Base-by-base conservation (phyloP, 2,797 vertebrate species). In the Oryzias dopingdopingensis region DNA sequence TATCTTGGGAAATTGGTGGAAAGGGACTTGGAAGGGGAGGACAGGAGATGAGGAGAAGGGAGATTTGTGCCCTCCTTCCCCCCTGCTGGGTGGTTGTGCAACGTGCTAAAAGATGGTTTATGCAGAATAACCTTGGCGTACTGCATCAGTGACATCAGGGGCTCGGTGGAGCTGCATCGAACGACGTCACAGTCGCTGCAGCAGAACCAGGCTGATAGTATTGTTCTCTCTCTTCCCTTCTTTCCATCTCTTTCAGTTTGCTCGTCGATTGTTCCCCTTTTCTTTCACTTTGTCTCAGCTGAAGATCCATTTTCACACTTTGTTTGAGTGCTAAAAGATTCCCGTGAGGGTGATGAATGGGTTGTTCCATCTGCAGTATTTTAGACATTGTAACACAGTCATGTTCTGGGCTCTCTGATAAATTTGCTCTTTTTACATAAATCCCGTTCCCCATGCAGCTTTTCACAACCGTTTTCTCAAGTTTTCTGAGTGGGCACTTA, bases 71-170 rank as follows among this genome's bases (percentile, higher is more conserved):
- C 23, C 44, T 65, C 61, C 20, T 10, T 48, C 67, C 72, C 76
- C 56, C 71, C 61, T 79, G 13, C 66, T 1, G 29, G 46, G 43
- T 52, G 50, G 42, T 56, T 64, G 61, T 44, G 76, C 70, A 70
- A 71, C 71, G 74, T 77, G 74, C 65, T 81, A 75, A 82, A 81
- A 13, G 42, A 56, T 55, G 70, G 54, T 56, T 75, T 74, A 78
- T 86, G 80, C 85, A 81, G 79, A 89, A 79, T 89, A 89, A 91
- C 88, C 91, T 91, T 91, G 88, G 70, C 46, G 52, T 86, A 77
- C 82, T 86, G 87, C 86, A 88, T 85, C 80, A 69, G 70, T 88
- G 88, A 89, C 83, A 83, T 87, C 85, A 84, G 54, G 73, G 64
- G 50, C 74, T 85, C 59, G 1, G 71, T 70, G 56, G 47, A 61